Conservation (phyloP, 2,797 vertebrate species). For the Aratinga solstitialis region DNA sequence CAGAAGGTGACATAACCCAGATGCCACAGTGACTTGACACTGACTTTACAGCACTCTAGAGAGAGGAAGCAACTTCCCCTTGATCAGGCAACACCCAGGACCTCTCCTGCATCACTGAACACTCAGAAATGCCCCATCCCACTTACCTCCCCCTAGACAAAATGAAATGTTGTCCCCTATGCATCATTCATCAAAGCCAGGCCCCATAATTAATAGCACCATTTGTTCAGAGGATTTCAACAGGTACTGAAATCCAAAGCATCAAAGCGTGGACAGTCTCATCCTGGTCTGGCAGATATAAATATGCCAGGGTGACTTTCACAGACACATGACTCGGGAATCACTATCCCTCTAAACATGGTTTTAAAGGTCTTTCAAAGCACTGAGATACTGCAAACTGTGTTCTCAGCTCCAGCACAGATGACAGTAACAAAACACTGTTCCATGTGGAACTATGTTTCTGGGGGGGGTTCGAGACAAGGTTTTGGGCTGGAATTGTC, state of each 20-base stretch:
- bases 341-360: not conserved
- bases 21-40: constrained; percentile 50
- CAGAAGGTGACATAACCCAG: constrained; percentile 62
- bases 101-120: constrained; percentile 50
- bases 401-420: not conserved
- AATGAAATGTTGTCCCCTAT: constrained; percentile 48
- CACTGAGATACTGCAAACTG: not conserved
- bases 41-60: constrained; percentile 51
- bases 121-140: not conserved
- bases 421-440: not conserved
- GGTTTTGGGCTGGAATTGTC: not conserved
- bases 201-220: constrained; percentile 32
- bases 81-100: constrained; percentile 61
- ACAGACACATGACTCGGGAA: not conserved
- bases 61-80: constrained; percentile 61
- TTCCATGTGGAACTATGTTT: not conserved
- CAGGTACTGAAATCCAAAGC: constrained; percentile 48
- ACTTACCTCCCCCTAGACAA: not conserved
- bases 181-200: constrained; percentile 56
- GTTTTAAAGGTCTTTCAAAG: not conserved
- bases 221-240: constrained; percentile 45
- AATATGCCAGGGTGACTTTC: constrained; percentile 7
- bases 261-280: constrained; percentile 43
- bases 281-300: not conserved
- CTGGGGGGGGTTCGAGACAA: not conserved